Evolutionary conservation across 2,888 invertebrate genomes (phyloP).

Genomic region (Zaprionus obscuricornis): DNA sequence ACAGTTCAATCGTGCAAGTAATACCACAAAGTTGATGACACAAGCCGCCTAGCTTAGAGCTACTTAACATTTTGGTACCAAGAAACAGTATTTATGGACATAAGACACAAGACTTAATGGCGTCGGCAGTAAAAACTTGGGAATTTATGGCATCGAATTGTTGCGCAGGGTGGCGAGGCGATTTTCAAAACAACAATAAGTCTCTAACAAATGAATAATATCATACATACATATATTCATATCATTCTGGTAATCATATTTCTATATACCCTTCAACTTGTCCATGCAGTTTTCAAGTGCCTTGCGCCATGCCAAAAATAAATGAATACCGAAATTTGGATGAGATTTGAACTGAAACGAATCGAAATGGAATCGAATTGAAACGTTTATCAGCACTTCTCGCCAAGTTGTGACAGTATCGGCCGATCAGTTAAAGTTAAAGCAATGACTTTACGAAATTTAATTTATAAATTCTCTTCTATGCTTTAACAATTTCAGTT

Average conservation of each 20-base stretch:
- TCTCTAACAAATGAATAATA: conserved; percentile 1
- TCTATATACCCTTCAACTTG: conserved; percentile 65
- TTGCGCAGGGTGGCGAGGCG: conserved; percentile 10
- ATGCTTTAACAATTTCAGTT: conserved; percentile 1
- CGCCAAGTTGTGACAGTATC: conserved; percentile 61
- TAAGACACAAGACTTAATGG: conserved; percentile 69
- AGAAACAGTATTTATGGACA: conserved; percentile 62
- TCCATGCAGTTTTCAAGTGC: conserved; percentile 55
- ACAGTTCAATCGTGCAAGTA: conserved; percentile 43
- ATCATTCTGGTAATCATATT: conserved; percentile 45
- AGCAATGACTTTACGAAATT: conserved; percentile 58
- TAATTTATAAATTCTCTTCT: conserved; percentile 55
- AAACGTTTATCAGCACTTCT: conserved; percentile 52
- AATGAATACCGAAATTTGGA: conserved; percentile 35
- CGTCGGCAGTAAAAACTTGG: conserved; percentile 44
- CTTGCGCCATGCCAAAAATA: conserved; percentile 25
- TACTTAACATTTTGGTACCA: conserved; percentile 26
- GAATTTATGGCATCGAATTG: conserved; percentile 55
- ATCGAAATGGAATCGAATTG: not conserved
- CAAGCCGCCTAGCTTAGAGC: conserved; percentile 60
- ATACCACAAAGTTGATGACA: conserved; percentile 64
- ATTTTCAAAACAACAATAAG: conserved; percentile 32
- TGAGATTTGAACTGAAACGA: not conserved
- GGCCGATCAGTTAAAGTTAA: conserved; percentile 49
- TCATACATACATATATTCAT: conserved; percentile 19